phyloP scores from a whole-genome alignment of 2,113 vertebrate species.

The Illadopsis cleaveri region DNA sequence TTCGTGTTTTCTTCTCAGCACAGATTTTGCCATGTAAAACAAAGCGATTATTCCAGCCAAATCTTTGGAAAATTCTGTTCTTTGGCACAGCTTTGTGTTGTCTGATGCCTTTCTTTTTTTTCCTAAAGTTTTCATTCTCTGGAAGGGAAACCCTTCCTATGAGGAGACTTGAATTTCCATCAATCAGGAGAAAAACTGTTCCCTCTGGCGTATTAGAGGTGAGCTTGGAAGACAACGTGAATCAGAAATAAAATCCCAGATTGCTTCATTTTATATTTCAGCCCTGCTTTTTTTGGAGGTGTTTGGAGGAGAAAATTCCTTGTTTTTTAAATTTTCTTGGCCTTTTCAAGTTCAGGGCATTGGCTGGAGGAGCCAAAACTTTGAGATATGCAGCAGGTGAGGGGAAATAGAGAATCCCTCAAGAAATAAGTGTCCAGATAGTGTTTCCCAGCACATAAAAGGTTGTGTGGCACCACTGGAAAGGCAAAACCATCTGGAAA shows the following conservation, averaged over 20 bases:
- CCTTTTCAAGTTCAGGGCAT: background rate
- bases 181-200: conserved; percentile 60
- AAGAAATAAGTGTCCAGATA: background rate
- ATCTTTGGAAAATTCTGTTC: conserved; percentile 62
- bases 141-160: conserved; percentile 69
- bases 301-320: background rate
- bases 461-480: background rate
- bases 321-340: background rate
- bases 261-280: background rate
- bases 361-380: background rate
- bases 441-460: background rate
- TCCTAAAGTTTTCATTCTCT: conserved; percentile 42
- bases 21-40: conserved; percentile 70
- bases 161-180: conserved; percentile 69
- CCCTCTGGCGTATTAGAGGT: conserved; percentile 23
- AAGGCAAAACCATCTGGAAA: background rate
- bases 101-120: conserved; percentile 45
- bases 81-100: conserved; percentile 40
- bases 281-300: background rate
- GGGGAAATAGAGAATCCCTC: background rate
- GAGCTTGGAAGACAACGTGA: conserved; percentile 37
- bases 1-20: conserved; percentile 57
- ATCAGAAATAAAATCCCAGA: conserved; percentile 59
- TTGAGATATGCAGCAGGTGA: background rate
- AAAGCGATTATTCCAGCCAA: conserved; percentile 55